phyloP scores from a whole-genome alignment of 2,888 invertebrate species.

The Agrotis puta region DNA sequence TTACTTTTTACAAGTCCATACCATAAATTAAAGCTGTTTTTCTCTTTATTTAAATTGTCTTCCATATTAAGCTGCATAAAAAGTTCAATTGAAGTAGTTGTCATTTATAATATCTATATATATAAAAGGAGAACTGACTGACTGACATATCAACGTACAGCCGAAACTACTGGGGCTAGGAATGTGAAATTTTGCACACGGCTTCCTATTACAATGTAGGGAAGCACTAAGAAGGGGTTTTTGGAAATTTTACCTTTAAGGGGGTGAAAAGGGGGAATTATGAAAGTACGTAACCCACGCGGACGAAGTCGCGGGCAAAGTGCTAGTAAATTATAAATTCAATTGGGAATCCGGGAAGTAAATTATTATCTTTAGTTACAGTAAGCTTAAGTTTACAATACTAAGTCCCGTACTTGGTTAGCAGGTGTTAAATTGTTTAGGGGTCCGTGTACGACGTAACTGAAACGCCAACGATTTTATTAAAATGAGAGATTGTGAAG shows the following conservation, averaged over 20 bases:
- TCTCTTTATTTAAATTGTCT: not conserved
- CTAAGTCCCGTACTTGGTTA: constrained; percentile 14
- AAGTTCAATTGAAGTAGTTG: constrained; percentile 1
- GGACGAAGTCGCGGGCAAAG: too few species aligned
- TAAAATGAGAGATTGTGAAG: not conserved
- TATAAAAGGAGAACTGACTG: too few species aligned
- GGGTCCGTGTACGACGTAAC: not conserved
- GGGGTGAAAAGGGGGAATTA: too few species aligned
- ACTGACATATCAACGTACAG: too few species aligned
- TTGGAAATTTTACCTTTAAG: too few species aligned
- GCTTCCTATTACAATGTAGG: too few species aligned
- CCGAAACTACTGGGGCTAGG: too few species aligned
- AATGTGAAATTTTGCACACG: too few species aligned
- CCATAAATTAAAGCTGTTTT: not conserved
- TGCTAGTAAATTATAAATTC: not conserved
- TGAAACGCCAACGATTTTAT: not conserved
- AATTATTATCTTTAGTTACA: constrained; percentile 11
- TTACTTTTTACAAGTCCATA: not conserved
- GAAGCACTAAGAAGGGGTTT: too few species aligned
- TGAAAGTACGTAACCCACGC: too few species aligned
- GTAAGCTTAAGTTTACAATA: not conserved
- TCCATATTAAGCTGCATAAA: constrained; percentile 5
- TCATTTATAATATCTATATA: not conserved
- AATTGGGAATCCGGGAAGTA: not conserved
- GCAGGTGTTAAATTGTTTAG: constrained; percentile 24